Evolutionary conservation across 1,140 invertebrate genomes (phyloP).

Genomic region (Hycleus phaleratus): DNA sequence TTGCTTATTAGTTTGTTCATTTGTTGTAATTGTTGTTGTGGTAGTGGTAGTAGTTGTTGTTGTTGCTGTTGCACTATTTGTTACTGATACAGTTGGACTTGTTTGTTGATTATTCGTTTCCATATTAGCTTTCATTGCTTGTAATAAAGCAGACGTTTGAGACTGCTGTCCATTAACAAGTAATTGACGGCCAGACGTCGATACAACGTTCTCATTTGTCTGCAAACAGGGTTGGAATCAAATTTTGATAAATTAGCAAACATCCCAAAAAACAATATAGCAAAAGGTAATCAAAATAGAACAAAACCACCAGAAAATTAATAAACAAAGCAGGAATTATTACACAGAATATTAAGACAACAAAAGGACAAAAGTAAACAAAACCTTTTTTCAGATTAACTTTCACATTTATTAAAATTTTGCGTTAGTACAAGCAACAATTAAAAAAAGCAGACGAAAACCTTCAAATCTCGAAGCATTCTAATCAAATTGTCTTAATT

Average conservation of each 20-base stretch:
- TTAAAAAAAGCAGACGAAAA: neutral
- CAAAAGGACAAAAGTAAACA: neutral
- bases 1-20: conserved; percentile 51
- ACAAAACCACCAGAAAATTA: neutral
- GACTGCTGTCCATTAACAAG: conserved; percentile 37
- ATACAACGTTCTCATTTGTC: conserved; percentile 11
- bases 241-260: neutral
- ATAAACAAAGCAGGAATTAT: neutral
- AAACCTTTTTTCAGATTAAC: too few relatives aligned
- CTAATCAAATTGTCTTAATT: neutral
- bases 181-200: conserved; percentile 27
- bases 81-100: conserved; percentile 7
- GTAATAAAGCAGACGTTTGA: conserved; percentile 33
- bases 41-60: conserved; percentile 29
- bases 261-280: neutral
- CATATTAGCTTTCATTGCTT: conserved; percentile 37
- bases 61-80: conserved; percentile 9
- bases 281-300: neutral
- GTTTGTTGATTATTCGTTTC: conserved; percentile 4
- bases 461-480: too few relatives aligned
- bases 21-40: conserved; percentile 19
- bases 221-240: conserved; percentile 9
- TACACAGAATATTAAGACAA: neutral
- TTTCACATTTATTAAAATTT: too few relatives aligned
- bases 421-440: neutral